A percentile compares a stretch with the other conserved stretches of the same genome.
phyloP scores from a whole-genome alignment of 2,797 vertebrate genomes.

The Amblyopsis hoosieri region DNA sequence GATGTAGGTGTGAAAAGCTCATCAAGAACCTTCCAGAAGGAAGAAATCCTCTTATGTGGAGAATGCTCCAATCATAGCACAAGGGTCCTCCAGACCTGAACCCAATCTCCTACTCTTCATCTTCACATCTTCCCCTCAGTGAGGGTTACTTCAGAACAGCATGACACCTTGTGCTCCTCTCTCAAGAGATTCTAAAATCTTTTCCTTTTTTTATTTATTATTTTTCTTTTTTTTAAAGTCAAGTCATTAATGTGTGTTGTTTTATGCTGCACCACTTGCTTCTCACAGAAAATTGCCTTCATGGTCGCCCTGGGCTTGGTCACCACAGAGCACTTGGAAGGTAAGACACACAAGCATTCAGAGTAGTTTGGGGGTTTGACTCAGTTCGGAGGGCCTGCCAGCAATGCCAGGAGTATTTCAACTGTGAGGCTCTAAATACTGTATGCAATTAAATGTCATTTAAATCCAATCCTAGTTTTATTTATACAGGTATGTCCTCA shows the following conservation, averaged over 20 bases:
- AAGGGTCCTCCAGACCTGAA: conserved; percentile 1
- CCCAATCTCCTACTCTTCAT: not conserved
- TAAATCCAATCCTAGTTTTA: too few species aligned
- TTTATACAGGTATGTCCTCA: too few species aligned
- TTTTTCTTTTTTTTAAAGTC: too few species aligned
- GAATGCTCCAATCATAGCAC: conserved; percentile 1
- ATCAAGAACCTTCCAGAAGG: not conserved
- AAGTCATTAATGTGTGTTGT: not conserved
- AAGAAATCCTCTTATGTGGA: conserved; percentile 3
- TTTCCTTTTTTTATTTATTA: not conserved
- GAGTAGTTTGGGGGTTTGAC: not conserved
- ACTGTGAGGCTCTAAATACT: not conserved
- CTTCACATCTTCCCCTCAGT: not conserved
- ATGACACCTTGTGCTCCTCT: not conserved
- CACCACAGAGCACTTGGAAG: conserved; percentile 94
- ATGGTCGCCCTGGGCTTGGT: conserved; percentile 96
- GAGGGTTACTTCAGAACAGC: not conserved
- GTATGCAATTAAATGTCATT: too few species aligned
- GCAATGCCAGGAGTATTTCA: not conserved
- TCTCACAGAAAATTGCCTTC: conserved; percentile 93
- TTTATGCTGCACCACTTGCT: conserved; percentile 17
- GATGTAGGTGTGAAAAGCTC: not conserved
- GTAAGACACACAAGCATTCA: conserved; percentile 56
- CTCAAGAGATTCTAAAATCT: too few species aligned
- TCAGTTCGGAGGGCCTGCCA: not conserved